Evolutionary conservation across 1,140 invertebrate genomes (phyloP), one percentile per base, ranked within the genome.

Genomic region (Oppia nitens): DNA sequence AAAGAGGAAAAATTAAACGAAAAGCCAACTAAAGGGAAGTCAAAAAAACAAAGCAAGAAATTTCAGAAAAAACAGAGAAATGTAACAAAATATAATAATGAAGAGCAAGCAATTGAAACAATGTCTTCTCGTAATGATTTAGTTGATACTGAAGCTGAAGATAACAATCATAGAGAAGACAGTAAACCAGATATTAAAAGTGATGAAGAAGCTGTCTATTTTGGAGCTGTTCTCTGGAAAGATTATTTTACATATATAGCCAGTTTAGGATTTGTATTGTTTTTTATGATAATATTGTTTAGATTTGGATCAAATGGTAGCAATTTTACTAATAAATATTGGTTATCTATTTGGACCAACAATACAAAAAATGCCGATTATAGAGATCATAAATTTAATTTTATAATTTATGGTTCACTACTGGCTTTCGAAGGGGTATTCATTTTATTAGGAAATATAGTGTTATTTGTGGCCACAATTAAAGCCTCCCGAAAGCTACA

Each of bases 71-170:
- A 17, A 40, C 17, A 6, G 6, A 52, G 26, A 52, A 29, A 27
- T 49, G 20, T 59, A 66, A 53, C 61, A 65, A 32, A 47, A 61
- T 17, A 49, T 64, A 51, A 53, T 64, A 3, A 53, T 63, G 3
- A 57, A 61, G 28, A 56, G 73, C 85, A 25, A 68, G 72, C 50
- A 66, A 69, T 4, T 70, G 72, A 61, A 76, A 78, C 62, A 69
- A 77, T 23, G 71, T 72, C 6, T 40, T n/a, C n/a, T n/a, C n/a
- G n/a, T n/a, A n/a, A n/a, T n/a, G n/a, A n/a, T n/a, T n/a, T n/a
- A n/a, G n/a, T n/a, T n/a, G n/a, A n/a, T n/a, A 40, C 32, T 40
- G 6, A 40, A 40, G 17, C 6, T 17, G 17, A 6, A 9, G 17
- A 9, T 17, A 40, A 40, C 17, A 6, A 40, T 6, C 6, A 9